Percentiles rank a stretch among this genome's conserved stretches.
phyloP scores from a whole-genome alignment of 30 jellyfish, hydroid and myxozoan species.

The Sanderia malayensis region DNA sequence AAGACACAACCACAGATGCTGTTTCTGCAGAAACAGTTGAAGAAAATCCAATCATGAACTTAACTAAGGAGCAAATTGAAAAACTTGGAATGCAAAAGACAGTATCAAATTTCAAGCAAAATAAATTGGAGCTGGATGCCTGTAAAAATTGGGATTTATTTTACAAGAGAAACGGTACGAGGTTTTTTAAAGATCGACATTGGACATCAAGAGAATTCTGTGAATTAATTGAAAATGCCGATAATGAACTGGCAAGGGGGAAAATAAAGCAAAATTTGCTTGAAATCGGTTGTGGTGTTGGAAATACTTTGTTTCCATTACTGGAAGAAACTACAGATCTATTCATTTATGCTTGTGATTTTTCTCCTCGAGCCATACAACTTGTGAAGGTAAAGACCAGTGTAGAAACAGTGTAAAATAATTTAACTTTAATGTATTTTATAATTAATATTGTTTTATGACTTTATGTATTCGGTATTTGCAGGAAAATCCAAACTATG shows the following conservation, averaged over 20 bases:
- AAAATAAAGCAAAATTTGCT: conserved; percentile 21
- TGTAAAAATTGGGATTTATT: conserved; percentile 97
- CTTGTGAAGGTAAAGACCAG: conserved; percentile 62
- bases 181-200: conserved; percentile 96
- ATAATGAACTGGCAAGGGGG: too few species aligned
- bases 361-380: conserved; percentile 94
- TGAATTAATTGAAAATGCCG: conserved; percentile 47
- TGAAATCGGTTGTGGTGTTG: conserved; percentile 99
- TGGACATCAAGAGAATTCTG: conserved; percentile 91
- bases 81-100: conserved; percentile 46
- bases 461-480: not conserved
- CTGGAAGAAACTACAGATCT: conserved; percentile 67
- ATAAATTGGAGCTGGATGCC: conserved; percentile 77
- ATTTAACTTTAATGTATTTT: not conserved
- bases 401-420: conserved; percentile 7
- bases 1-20: too few species aligned
- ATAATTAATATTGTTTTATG: not conserved
- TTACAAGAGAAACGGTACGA: conserved; percentile 95
- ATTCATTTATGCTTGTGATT: conserved; percentile 89
- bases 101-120: conserved; percentile 70
- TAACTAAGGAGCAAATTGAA: conserved; percentile 32
- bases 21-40: too few species aligned
- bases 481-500: conserved; percentile 67
- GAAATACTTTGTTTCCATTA: conserved; percentile 93
- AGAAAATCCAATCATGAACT: conserved; percentile 8